Evolutionary conservation across 2,797 vertebrate species (phyloP).

Genomic region (Crocidura indochinensis): DNA sequence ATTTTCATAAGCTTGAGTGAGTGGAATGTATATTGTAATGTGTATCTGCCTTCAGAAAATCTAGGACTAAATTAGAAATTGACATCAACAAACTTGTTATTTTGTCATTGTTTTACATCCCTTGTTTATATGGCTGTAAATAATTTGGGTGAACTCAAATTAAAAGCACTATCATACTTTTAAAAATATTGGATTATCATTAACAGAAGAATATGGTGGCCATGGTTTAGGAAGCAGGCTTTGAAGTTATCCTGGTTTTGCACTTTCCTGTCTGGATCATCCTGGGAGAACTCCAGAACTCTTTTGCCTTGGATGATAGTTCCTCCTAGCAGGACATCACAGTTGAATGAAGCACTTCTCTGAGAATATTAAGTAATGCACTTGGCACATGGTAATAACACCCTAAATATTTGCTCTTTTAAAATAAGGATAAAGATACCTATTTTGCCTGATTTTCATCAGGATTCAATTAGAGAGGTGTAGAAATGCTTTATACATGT

Average conservation of each 20-base stretch:
- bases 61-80: conserved; percentile 57
- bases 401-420: conserved; percentile 35
- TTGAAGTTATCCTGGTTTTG: conserved; percentile 51
- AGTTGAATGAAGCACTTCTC: neutral
- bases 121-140: conserved; percentile 75
- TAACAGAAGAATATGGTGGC: neutral
- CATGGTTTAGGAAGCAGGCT: conserved; percentile 4
- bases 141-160: conserved; percentile 73
- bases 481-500: conserved; percentile 63
- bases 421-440: neutral
- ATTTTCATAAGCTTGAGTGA: conserved; percentile 20
- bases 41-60: conserved; percentile 46
- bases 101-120: conserved; percentile 72
- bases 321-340: neutral
- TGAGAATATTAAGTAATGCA: neutral
- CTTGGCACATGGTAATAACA: neutral
- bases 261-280: neutral
- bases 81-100: conserved; percentile 65
- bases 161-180: conserved; percentile 24
- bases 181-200: conserved; percentile 64
- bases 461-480: conserved; percentile 5
- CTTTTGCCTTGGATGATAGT: neutral
- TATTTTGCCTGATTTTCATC: conserved; percentile 46
- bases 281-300: neutral
- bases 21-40: neutral